phyloP scores from a whole-genome alignment of 2,113 vertebrate species.

The Geococcyx californianus region DNA sequence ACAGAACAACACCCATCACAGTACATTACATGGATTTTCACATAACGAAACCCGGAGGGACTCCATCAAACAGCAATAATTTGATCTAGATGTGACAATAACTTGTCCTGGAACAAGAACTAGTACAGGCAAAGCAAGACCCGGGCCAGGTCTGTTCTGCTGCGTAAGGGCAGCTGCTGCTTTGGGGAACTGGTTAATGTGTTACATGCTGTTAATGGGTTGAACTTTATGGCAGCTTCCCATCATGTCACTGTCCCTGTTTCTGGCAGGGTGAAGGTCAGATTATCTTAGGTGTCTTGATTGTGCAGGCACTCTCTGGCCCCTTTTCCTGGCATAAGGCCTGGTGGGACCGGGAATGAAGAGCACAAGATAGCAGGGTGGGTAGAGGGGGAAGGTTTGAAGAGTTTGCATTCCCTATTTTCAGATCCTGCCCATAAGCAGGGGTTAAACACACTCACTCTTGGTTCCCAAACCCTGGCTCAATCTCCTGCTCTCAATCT shows the following conservation, averaged over 20 bases:
- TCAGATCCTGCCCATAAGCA: not conserved
- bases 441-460: not conserved
- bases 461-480: not conserved
- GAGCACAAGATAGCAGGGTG: not conserved
- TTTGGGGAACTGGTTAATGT: slow-evolving; percentile 44
- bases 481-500: not conserved
- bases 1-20: not conserved
- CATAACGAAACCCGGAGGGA: not conserved
- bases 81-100: not conserved
- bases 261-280: slow-evolving; percentile 39
- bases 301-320: not conserved
- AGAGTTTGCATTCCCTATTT: not conserved
- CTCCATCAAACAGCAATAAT: not conserved
- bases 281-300: not conserved
- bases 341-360: not conserved
- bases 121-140: not conserved
- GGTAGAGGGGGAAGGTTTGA: not conserved
- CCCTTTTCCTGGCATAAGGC: not conserved
- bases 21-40: not conserved
- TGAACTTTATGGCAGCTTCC: slow-evolving; percentile 43
- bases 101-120: not conserved
- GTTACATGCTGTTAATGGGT: slow-evolving; percentile 29
- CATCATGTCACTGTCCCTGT: slow-evolving; percentile 31
- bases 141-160: not conserved
- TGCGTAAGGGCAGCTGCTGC: not conserved